Evolutionary conservation across 2,888 invertebrate genomes (phyloP), one percentile per base, ranked within the genome.

Genomic region (Nemurella pictetii): DNA sequence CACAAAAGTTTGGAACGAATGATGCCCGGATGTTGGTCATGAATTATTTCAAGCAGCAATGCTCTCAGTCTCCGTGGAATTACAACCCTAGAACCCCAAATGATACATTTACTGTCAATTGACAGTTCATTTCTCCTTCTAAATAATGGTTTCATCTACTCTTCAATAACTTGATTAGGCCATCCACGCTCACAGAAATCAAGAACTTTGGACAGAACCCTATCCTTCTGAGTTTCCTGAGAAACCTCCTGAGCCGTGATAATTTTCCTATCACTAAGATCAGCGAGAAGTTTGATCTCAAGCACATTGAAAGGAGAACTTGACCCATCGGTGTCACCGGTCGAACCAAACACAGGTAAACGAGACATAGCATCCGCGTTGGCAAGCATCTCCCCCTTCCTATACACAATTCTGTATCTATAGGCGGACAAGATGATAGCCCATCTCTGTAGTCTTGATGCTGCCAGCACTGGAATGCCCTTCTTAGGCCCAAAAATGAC

Each of bases 391-490:
- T 12, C 20, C 20, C 73, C 80, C 29, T 81, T 75, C 0, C 74
- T 30, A 27, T 85, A 84, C 30, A 86, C 30, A 25, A 87, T 84
- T 20, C 85, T 80, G 86, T 85, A 88, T 72, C 86, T 83, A 55
- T 88, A 88, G 72, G 85, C 85, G 20, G 84, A 81, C 15, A 88
- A 74, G 9, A 87, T 87, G 4, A 88, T 72, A 26, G 86, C 85
- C 87, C 87, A 88, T 15, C 87, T 77, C 36, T 87, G 87, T 35
- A 88, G 28, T 15, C 87, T 30, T 82, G 86, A 83, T 9, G 88
- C 87, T 3, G 87, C 86, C 83, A 87, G 82, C 15, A 82, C n/a
- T 26, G 87, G 87, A 32, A 88, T 87, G n/a, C 85, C 85, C 25
- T 84, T 86, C 84, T 88, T 86, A 12, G 85, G 83, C 4, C 86